Conservation (phyloP, 2,797 vertebrate genomes). For the Hoplostethus mediterraneus region DNA sequence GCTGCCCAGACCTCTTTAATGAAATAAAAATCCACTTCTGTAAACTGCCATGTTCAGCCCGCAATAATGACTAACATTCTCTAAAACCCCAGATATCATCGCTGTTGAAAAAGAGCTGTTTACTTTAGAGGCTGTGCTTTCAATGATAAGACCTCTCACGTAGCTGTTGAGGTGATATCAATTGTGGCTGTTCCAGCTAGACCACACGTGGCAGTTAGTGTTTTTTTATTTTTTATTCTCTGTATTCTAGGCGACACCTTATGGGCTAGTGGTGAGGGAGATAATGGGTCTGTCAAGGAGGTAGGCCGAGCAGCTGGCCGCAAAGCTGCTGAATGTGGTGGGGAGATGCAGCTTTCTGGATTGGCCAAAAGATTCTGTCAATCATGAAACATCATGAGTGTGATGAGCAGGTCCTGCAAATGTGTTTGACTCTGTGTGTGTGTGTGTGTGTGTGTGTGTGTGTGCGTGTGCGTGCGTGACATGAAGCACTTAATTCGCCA, state of each 20-base stretch:
- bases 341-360: not conserved
- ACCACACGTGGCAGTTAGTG: slow-evolving; percentile 51
- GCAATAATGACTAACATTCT: slow-evolving; percentile 17
- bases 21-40: slow-evolving; percentile 31
- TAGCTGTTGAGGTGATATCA: slow-evolving; percentile 66
- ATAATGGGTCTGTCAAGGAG: slow-evolving; percentile 65
- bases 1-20: not conserved
- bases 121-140: slow-evolving; percentile 63
- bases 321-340: not conserved
- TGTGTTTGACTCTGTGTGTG: slow-evolving; percentile 15
- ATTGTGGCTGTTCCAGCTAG: slow-evolving; percentile 55
- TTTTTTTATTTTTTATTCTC: slow-evolving; percentile 50
- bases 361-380: slow-evolving; percentile 39
- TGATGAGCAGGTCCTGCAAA: slow-evolving; percentile 11
- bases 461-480: not conserved
- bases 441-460: not conserved
- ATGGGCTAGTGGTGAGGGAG: slow-evolving; percentile 59
- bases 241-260: slow-evolving; percentile 48
- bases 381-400: slow-evolving; percentile 10
- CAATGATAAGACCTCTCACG: slow-evolving; percentile 72
- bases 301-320: slow-evolving; percentile 38
- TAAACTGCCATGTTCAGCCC: slow-evolving; percentile 31
- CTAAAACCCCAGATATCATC: slow-evolving; percentile 36
- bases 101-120: slow-evolving; percentile 51
- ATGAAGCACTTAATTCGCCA: slow-evolving; percentile 22